Conservation (phyloP, 2,797 vertebrate species). For the Crypturellus tataupa region DNA sequence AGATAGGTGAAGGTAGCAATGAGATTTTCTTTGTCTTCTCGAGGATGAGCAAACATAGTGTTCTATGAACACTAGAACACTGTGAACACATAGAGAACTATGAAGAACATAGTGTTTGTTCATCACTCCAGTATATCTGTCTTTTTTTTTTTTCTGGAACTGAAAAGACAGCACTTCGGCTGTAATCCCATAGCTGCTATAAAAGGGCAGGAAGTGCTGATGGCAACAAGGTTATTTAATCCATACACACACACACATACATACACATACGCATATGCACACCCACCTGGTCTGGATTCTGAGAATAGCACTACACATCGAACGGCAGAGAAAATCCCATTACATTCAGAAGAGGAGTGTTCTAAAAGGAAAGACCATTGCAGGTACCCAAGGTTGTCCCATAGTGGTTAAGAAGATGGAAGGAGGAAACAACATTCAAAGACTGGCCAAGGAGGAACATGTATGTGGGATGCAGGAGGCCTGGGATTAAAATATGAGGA, state of each 20-base stretch:
- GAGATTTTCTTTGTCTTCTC: not conserved
- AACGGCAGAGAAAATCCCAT: not conserved
- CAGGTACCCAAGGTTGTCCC: fast-evolving
- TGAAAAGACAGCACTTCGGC: not conserved
- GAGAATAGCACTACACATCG: not conserved
- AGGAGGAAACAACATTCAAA: not conserved
- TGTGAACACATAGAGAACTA: no score
- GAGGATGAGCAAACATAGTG: not conserved
- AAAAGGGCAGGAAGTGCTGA: not conserved
- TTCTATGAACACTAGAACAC: no score
- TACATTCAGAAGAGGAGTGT: not conserved
- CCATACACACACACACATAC: fast-evolving
- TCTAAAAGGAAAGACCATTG: not conserved
- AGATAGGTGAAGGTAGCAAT: not conserved
- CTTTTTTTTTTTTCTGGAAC: not conserved
- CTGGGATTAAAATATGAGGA: not conserved
- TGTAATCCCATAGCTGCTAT: not conserved
- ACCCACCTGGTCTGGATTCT: not conserved
- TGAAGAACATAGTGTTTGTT: no score
- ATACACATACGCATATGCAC: fast-evolving
- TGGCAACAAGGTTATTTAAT: not conserved
- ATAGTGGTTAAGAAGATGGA: not conserved
- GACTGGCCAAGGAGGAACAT: not conserved
- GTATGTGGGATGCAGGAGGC: not conserved
- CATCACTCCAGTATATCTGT: not conserved